Percentiles rank a stretch among this genome's conserved stretches.
Evolutionary conservation across 2,113 vertebrate genomes (phyloP).

Genomic region (Jacana jacana): DNA sequence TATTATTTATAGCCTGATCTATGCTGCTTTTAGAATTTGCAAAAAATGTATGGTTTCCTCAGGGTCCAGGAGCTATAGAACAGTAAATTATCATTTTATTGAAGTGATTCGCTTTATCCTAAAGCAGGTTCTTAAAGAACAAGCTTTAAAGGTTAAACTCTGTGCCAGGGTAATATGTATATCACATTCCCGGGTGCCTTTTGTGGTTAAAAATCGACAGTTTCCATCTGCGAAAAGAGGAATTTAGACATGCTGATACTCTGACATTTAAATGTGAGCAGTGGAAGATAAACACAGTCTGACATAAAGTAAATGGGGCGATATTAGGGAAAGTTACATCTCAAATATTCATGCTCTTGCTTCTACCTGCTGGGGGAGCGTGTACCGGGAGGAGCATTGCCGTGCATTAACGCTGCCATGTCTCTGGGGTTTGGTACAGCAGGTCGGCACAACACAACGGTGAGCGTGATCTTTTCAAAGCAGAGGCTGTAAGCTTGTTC

Average conservation of each 20-base stretch:
- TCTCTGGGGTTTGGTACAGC: neutral
- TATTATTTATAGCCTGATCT: neutral
- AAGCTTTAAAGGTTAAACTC: slow-evolving; percentile 28
- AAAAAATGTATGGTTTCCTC: neutral
- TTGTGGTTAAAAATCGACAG: slow-evolving; percentile 36
- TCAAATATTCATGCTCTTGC: neutral
- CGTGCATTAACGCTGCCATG: neutral
- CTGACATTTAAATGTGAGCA: slow-evolving; percentile 59
- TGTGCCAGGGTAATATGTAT: slow-evolving; percentile 29
- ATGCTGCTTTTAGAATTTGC: neutral
- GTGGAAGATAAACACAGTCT: slow-evolving; percentile 31
- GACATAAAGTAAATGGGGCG: slow-evolving; percentile 22
- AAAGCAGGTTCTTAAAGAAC: neutral
- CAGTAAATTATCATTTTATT: slow-evolving; percentile 1
- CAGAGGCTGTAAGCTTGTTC: neutral
- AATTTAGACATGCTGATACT: slow-evolving; percentile 44
- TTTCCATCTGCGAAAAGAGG: slow-evolving; percentile 40
- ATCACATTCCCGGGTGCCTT: slow-evolving; percentile 26
- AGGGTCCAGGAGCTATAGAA: neutral
- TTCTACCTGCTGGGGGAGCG: neutral
- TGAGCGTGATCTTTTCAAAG: neutral
- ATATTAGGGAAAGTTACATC: slow-evolving; percentile 16
- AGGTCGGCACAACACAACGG: neutral
- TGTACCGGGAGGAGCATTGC: neutral
- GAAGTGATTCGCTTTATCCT: neutral